Percentiles rank a stretch among this genome's conserved stretches.
Conservation (phyloP, 1,140 invertebrate genomes). For the Copidosoma floridanum region DNA sequence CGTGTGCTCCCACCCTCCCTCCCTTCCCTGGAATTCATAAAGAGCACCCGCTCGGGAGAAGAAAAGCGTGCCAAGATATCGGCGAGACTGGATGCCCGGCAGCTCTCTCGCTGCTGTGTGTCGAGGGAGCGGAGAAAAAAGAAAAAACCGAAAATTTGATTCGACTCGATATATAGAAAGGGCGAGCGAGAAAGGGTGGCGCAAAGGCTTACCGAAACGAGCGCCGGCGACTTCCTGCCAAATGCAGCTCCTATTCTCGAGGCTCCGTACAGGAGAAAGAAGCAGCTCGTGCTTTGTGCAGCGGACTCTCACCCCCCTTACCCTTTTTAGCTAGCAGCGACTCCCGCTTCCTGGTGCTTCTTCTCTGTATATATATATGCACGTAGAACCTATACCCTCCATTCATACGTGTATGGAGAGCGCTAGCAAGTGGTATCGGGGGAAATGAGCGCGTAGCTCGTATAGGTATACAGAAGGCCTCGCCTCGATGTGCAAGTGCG, state of each 20-base stretch:
- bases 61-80: constrained; percentile 15
- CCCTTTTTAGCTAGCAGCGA: constrained; percentile 22
- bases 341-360: constrained; percentile 22
- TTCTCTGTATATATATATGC: no score
- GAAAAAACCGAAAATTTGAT: constrained; percentile 20
- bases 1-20: not conserved
- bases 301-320: not conserved
- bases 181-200: not conserved
- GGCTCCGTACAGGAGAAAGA: not conserved
- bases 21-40: constrained; percentile 21
- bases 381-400: no score
- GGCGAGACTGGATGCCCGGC: not conserved
- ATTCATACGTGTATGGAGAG: no score
- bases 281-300: no score
- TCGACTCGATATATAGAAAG: constrained; percentile 1
- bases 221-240: constrained; percentile 18
- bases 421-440: not conserved
- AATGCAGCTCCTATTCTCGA: constrained; percentile 14
- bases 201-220: no score
- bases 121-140: not conserved
- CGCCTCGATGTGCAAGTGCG: not conserved
- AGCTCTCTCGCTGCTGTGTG: not conserved
- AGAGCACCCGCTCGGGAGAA: not conserved
- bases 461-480: no score
- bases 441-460: not conserved